These are phyloP conservation scores for Salvator merianae DNA, from an alignment of 2,113 vertebrate genomes.

Conservation along the genomic window DNA sequence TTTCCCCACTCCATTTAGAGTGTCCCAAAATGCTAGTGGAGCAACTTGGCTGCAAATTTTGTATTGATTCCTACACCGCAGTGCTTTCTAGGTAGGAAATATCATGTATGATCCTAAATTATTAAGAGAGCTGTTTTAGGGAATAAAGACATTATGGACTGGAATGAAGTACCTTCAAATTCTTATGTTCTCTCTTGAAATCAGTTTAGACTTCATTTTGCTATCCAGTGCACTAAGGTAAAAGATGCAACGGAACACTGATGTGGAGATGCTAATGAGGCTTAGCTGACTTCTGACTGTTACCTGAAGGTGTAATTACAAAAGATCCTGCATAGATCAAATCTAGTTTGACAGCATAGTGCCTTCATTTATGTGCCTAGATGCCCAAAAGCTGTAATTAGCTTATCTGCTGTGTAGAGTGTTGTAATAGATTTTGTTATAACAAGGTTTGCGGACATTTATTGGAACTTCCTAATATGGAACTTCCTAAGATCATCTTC, in stretches of 20 bases:
- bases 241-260: background rate
- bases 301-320: constrained; percentile 12
- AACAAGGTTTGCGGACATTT: constrained; percentile 35
- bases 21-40: too few relatives aligned
- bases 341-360: constrained; percentile 3
- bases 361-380: constrained; percentile 12
- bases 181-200: constrained; percentile 6
- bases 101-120: background rate
- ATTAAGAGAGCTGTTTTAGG: background rate
- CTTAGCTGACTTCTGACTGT: background rate
- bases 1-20: too few relatives aligned
- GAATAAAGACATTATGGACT: background rate
- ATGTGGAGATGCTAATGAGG: background rate
- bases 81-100: background rate
- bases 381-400: background rate
- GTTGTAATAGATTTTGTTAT: constrained; percentile 31
- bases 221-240: constrained; percentile 5
- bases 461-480: background rate
- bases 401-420: constrained; percentile 40
- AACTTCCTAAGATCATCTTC: background rate
- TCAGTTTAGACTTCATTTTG: background rate
- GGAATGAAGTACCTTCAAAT: constrained; percentile 3
- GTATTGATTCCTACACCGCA: background rate
- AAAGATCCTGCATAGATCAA: background rate
- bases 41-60: too few relatives aligned